A percentile compares a stretch with the other conserved stretches of the same genome.
These are phyloP conservation scores for Epirrhoe alternata DNA, from an alignment of 2,888 invertebrate species.

Conservation along the genomic window DNA sequence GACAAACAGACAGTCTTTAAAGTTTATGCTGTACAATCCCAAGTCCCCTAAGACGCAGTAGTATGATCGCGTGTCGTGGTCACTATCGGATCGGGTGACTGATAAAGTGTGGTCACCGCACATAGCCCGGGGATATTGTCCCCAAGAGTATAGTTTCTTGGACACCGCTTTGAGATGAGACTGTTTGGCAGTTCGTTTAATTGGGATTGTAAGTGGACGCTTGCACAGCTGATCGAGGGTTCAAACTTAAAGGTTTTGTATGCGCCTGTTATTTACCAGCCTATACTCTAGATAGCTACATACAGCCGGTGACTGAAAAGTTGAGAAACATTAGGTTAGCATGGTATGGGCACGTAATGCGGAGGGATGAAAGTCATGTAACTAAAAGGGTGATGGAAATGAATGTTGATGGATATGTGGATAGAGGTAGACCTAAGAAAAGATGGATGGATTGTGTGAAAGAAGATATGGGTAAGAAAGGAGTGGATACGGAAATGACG, in stretches of 20 bases:
- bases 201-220: conserved; percentile 38
- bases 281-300: too few relatives aligned
- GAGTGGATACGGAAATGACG: too few relatives aligned
- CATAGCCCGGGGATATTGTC: conserved; percentile 62
- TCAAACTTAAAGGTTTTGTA: conserved; percentile 14
- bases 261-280: too few relatives aligned
- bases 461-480: too few relatives aligned
- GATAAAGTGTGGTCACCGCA: conserved; percentile 75
- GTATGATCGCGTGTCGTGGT: conserved; percentile 45
- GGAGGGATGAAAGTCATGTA: too few relatives aligned
- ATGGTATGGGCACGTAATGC: too few relatives aligned
- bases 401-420: too few relatives aligned
- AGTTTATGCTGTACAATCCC: background rate
- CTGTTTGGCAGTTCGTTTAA: conserved; percentile 47
- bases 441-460: too few relatives aligned
- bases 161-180: conserved; percentile 54
- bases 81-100: conserved; percentile 73
- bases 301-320: too few relatives aligned
- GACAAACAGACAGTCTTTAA: conserved; percentile 26
- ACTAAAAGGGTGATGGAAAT: too few relatives aligned
- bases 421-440: too few relatives aligned
- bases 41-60: conserved; percentile 48
- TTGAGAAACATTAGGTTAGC: too few relatives aligned
- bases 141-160: conserved; percentile 74
- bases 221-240: conserved; percentile 6